Evolutionary conservation across 2,113 vertebrate species (phyloP).

Genomic region (Chamaea fasciata): DNA sequence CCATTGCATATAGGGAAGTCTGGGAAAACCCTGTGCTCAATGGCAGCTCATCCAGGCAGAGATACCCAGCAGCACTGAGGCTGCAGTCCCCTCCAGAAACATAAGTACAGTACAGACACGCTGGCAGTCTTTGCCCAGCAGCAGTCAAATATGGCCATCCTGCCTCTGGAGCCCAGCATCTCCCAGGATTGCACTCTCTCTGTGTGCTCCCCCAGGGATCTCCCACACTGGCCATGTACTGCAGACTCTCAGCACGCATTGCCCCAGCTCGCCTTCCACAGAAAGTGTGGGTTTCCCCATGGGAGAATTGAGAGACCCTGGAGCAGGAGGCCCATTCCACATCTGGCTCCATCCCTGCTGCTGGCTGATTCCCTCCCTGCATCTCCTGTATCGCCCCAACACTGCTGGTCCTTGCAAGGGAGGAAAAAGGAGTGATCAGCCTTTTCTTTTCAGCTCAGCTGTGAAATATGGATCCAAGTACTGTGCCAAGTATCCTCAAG

Average conservation of each 20-base stretch:
- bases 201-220: neutral
- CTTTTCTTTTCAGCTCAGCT: neutral
- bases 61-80: neutral
- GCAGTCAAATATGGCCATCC: neutral
- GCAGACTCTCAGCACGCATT: neutral
- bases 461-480: neutral
- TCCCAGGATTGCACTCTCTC: neutral
- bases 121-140: neutral
- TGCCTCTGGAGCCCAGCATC: neutral
- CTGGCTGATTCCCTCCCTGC: neutral
- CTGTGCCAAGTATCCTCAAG: neutral
- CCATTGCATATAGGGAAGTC: neutral
- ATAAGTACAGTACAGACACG: accelerated
- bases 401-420: neutral
- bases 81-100: neutral
- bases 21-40: neutral
- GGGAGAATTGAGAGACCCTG: neutral
- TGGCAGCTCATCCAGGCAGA: neutral
- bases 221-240: neutral
- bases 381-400: neutral
- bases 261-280: accelerated
- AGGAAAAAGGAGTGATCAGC: neutral
- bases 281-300: accelerated
- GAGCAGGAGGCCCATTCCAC: neutral
- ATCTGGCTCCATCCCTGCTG: neutral